Conservation (phyloP, 2,113 vertebrate species). For the Progne subis region DNA sequence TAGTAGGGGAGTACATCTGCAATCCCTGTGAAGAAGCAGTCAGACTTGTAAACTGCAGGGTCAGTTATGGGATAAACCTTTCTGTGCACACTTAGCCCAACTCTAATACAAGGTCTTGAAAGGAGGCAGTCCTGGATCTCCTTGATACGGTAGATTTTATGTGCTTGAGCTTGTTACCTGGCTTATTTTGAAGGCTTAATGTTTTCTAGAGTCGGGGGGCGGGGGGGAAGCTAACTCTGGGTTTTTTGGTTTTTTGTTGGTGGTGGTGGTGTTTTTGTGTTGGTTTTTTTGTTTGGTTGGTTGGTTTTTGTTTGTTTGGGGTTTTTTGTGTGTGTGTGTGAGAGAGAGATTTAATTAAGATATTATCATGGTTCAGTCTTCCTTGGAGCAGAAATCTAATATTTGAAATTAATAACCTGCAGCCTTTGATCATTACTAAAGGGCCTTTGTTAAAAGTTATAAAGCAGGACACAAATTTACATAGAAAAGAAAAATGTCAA, state of each 20-base stretch:
- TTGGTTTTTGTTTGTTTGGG: background rate
- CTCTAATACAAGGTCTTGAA: background rate
- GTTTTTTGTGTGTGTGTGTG: background rate
- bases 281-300: too few relatives aligned
- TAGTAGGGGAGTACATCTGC: background rate
- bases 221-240: background rate
- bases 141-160: background rate
- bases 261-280: background rate
- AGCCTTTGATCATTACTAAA: background rate
- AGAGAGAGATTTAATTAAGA: constrained; percentile 9
- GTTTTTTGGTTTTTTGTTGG: background rate
- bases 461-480: background rate
- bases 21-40: background rate
- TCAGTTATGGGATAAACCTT: background rate
- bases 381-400: background rate
- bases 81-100: background rate
- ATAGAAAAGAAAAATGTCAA: background rate
- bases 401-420: background rate
- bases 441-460: background rate
- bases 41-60: background rate
- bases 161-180: background rate
- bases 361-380: background rate
- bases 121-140: background rate
- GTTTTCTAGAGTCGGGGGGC: background rate
- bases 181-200: background rate